Evolutionary conservation across 2,888 invertebrate genomes (phyloP).

Genomic region (Euphydryas editha): DNA sequence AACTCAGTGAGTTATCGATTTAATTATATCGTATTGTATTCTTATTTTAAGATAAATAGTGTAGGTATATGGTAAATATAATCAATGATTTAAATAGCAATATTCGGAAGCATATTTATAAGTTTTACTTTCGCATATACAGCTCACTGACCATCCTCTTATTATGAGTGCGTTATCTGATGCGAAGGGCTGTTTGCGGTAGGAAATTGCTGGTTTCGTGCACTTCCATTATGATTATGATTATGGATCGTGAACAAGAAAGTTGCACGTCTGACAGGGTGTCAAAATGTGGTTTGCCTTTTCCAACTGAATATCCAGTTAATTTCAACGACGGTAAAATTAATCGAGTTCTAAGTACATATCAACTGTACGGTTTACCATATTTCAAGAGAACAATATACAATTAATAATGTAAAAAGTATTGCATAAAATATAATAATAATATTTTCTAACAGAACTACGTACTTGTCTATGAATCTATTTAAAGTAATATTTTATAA

Average conservation of each 20-base stretch:
- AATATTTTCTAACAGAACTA: no score
- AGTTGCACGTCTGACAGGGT: conserved; percentile 61
- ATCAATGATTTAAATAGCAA: background rate
- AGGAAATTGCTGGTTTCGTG: conserved; percentile 69
- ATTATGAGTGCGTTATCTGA: conserved; percentile 63
- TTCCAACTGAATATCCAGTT: conserved; percentile 48
- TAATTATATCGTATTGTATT: conserved; percentile 12
- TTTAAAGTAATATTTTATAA: no score
- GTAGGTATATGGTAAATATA: background rate
- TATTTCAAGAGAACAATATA: background rate
- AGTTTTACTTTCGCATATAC: conserved; percentile 58
- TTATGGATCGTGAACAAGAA: conserved; percentile 70
- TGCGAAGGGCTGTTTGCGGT: conserved; percentile 60
- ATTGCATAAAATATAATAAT: no score
- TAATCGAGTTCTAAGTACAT: conserved; percentile 2
- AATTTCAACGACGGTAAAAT: conserved; percentile 44
- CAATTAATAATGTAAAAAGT: background rate
- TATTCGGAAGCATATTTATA: conserved; percentile 5
- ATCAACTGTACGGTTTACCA: no score
- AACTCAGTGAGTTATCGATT: conserved; percentile 62
- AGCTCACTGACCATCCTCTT: conserved; percentile 48
- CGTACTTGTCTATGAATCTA: no score
- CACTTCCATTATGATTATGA: conserved; percentile 69
- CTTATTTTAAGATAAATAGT: background rate
- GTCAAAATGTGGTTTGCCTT: conserved; percentile 59